These are phyloP conservation scores for Scolopax rusticola DNA, from an alignment of 2,797 vertebrate species.

Conservation along the genomic window DNA sequence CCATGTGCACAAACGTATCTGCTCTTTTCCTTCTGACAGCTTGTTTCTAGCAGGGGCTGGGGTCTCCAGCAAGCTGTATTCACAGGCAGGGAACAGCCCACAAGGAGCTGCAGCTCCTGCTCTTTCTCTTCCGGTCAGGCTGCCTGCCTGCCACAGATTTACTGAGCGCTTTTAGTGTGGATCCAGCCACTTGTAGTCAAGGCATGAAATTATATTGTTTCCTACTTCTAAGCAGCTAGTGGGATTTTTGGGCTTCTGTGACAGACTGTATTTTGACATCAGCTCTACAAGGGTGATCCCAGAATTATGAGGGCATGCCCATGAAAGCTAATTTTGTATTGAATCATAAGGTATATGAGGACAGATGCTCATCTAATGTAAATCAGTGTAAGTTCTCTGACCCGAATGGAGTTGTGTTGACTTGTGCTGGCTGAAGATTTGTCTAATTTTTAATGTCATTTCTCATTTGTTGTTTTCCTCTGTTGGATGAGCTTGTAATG, in stretches of 20 bases:
- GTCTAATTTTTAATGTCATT: neutral
- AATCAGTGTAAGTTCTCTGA: neutral
- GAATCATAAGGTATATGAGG: neutral
- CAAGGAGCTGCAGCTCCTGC: neutral
- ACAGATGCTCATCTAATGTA: constrained; percentile 3
- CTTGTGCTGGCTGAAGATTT: neutral
- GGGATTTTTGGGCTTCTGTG: neutral
- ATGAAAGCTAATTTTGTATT: neutral
- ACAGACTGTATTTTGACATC: neutral
- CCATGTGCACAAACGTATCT: neutral
- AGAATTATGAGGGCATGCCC: neutral
- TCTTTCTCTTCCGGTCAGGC: neutral
- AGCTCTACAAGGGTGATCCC: neutral
- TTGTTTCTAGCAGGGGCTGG: neutral
- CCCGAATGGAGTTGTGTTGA: neutral
- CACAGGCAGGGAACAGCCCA: neutral
- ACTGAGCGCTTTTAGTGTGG: neutral
- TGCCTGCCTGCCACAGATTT: neutral
- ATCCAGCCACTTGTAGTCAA: neutral
- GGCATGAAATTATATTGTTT: neutral
- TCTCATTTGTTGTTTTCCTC: constrained; percentile 19
- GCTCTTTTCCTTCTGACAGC: neutral
- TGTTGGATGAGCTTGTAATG: neutral
- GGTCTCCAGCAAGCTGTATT: constrained; percentile 17
- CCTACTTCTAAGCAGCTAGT: neutral